Base-by-base conservation (phyloP, 2,797 vertebrate genomes). In the Ambastaia sidthimunki region DNA sequence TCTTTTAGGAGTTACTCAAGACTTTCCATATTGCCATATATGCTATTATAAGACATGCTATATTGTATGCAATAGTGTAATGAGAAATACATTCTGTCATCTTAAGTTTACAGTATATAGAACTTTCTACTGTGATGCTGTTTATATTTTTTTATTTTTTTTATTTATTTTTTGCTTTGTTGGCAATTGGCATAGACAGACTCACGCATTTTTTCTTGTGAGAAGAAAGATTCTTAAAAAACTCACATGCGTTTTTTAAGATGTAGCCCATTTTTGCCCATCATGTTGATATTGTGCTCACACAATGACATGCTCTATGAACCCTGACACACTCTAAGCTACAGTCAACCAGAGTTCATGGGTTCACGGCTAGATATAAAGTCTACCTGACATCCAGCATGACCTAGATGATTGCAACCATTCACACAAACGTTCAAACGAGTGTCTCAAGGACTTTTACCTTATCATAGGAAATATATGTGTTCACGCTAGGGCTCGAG, bases 221-320 rank as follows among this genome's bases (percentile, higher is more conserved):
- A n/a, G n/a, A n/a, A n/a, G n/a, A n/a, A n/a, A n/a, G n/a, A n/a
- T n/a, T n/a, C n/a, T n/a, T n/a, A n/a, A n/a, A n/a, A n/a, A n/a
- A n/a, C n/a, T n/a, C n/a, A n/a, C n/a, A n/a, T 28, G 67, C 3
- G 12, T 23, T 47, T 74, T 63, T 74, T 1, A 41, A 7, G 1
- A 31, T 52, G 4, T 41, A 23, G 25, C 59, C 25, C 15, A 28
- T 71, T 54, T 54, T 15, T 52, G 15, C 9, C 19, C 44, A 5
- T 78, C 57, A 63, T 78, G 44, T 78, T 62, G 28, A 41, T 16
- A 9, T 52, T 78, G 37, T 2, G n/a, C 15, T 60, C 47, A n/a
- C 23, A 60, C 59, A 7, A 62, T 31, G 25, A 28, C 59, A 62
- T 13, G 25, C 23, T 62, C 12, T 62, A 28, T 31, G 25, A 31